These are phyloP conservation scores for Hydrozoanthus gracilis DNA, from an alignment of 92 coral and sea anemone genomes.

Conservation along the genomic window DNA sequence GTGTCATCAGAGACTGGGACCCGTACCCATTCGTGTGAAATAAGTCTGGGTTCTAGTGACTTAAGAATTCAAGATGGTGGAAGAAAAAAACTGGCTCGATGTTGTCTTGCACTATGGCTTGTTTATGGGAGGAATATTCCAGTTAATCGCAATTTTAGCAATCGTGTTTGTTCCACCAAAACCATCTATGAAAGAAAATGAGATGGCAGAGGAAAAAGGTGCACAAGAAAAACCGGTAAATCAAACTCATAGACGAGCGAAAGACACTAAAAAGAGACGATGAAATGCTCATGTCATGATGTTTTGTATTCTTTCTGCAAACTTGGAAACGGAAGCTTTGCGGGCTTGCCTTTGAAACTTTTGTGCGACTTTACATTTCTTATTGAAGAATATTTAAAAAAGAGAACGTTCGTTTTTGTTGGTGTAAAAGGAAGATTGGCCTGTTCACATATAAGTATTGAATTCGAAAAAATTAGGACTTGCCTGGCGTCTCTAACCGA, in stretches of 20 bases:
- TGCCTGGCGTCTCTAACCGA: too few species aligned
- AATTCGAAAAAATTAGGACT: too few species aligned
- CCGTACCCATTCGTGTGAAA: not conserved
- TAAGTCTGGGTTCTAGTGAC: not conserved
- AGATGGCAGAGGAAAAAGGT: constrained; percentile 42
- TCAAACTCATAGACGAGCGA: constrained; percentile 47
- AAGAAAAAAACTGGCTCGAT: constrained; percentile 55
- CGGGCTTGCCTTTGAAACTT: not conserved
- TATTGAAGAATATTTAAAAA: too few species aligned
- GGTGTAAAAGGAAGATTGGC: too few species aligned
- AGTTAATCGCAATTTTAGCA: constrained; percentile 83
- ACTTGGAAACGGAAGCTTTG: not conserved
- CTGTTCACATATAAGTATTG: too few species aligned
- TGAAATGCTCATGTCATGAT: not conserved
- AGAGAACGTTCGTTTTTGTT: too few species aligned
- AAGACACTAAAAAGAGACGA: constrained; percentile 66
- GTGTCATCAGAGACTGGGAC: not conserved
- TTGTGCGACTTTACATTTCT: too few species aligned
- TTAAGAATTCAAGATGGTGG: constrained; percentile 59
- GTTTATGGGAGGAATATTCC: constrained; percentile 86
- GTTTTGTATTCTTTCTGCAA: not conserved
- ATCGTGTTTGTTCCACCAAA: constrained; percentile 77
- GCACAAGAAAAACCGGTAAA: constrained; percentile 23
- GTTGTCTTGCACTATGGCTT: constrained; percentile 78
- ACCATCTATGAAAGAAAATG: constrained; percentile 53